Percentiles rank a stretch among this genome's conserved stretches.
Evolutionary conservation across 2,888 invertebrate genomes (phyloP).

Genomic region (Morinoia aosen): DNA sequence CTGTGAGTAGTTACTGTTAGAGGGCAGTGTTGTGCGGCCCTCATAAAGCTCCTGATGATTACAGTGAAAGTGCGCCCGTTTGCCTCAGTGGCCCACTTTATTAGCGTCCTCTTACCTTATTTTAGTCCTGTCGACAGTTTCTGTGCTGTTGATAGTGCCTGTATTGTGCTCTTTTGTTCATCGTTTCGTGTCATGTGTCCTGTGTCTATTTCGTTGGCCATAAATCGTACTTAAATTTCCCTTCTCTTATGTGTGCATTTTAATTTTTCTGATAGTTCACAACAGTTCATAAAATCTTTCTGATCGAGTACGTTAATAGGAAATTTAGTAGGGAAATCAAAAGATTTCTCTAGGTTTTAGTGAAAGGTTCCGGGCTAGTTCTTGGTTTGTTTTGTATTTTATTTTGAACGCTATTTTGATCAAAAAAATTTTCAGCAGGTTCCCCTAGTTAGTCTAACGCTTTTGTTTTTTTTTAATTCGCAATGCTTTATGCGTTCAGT

Average conservation of each 20-base stretch:
- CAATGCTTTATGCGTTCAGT: background rate
- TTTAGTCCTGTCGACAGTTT: background rate
- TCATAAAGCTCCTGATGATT: background rate
- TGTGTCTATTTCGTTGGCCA: background rate
- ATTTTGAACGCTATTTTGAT: background rate
- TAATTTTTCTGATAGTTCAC: background rate
- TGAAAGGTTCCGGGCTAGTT: background rate
- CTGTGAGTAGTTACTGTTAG: conserved; percentile 2
- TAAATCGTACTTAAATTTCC: background rate
- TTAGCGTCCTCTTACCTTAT: background rate
- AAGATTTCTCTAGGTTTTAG: background rate
- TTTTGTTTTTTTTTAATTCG: background rate
- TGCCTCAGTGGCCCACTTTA: conserved; percentile 2
- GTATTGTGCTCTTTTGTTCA: background rate
- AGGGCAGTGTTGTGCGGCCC: conserved; percentile 9
- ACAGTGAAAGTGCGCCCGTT: background rate
- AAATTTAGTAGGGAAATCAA: background rate
- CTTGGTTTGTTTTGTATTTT: conserved; percentile 17
- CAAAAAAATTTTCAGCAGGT: background rate
- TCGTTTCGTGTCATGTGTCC: background rate
- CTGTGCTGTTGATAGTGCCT: background rate
- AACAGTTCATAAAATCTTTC: background rate
- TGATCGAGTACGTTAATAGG: background rate
- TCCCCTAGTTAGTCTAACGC: background rate
- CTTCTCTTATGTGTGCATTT: background rate